Evolutionary conservation across 2,113 vertebrate species (phyloP), one percentile per base, ranked within the genome.

Genomic region (Ptychochromis oligacanthus): DNA sequence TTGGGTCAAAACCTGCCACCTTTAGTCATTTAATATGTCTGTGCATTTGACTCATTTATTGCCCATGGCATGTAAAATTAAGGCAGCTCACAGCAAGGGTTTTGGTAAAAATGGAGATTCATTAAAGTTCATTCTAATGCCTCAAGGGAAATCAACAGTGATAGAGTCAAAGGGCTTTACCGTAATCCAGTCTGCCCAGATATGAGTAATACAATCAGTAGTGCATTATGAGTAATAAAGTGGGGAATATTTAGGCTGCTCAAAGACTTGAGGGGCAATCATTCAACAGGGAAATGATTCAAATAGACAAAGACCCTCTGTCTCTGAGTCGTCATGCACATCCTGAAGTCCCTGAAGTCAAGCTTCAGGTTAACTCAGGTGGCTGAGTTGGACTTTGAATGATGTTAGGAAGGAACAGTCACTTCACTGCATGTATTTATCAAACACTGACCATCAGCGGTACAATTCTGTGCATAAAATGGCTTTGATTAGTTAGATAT

Each of bases 71-170:
- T 88, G 79, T 81, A 74, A 79, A 80, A 90, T 92, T 75, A 89
- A 93, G 83, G 75, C 60, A 86, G 89, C 87, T 88, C 82, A 15
- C 78, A 85, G 85, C 36, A 22, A 55, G 43, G 81, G 75, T 87
- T 92, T 90, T 77, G 81, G 84, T 79, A 77, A 89, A 88, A 91
- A 87, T 65, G 88, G 70, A 91, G 87, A 90, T 93, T 94, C 92
- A 95, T 96, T 95, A 95, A 93, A 91, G 91, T 94, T 93, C 91
- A 83, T 82, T 83, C 80, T 24, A 22, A 18, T 55, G 80, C 85
- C 93, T 93, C 82, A 0, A 24, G 94, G 94, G 94, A 94, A 95
- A 96, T 95, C 94, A 94, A 79, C 83, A 88, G 87, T 80, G 85
- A 88, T 84, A 62, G 77, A 92, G 91, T 92, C 91, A 92, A 88